A percentile compares a stretch with the other conserved stretches of the same genome.
phyloP scores from a whole-genome alignment of 2,888 invertebrate genomes.

The Stomorhina lunata region DNA sequence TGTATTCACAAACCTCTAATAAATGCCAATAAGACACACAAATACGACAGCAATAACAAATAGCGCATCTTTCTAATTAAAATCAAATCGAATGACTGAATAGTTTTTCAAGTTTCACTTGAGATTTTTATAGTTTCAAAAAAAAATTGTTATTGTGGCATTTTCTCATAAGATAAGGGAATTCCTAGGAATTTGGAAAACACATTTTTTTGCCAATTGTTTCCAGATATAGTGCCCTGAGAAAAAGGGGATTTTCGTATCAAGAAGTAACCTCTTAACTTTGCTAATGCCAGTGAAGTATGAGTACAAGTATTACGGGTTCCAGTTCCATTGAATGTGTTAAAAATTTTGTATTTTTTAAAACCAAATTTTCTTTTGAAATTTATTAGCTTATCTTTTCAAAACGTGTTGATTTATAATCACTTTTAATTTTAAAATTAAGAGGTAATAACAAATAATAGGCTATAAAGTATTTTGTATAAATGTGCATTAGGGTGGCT shows the following conservation, averaged over 20 bases:
- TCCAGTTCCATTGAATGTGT: too few relatives aligned
- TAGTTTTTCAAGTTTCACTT: neutral
- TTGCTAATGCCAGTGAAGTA: too few relatives aligned
- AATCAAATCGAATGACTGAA: conserved; percentile 3
- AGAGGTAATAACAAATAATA: too few relatives aligned
- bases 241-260: neutral
- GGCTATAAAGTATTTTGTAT: too few relatives aligned
- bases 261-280: too few relatives aligned
- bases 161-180: neutral
- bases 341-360: too few relatives aligned
- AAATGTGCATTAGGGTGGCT: too few relatives aligned
- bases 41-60: neutral
- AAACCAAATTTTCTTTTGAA: too few relatives aligned
- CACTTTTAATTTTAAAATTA: too few relatives aligned
- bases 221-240: neutral
- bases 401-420: too few relatives aligned
- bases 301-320: too few relatives aligned
- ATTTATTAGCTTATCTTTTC: too few relatives aligned
- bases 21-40: conserved; percentile 23
- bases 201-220: neutral
- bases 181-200: conserved; percentile 15
- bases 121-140: conserved; percentile 43
- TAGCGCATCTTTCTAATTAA: conserved; percentile 16
- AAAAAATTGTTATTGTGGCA: neutral
- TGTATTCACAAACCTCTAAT: conserved; percentile 14